Base-by-base conservation (phyloP, 2,797 vertebrate genomes). In the Neosilurus mollespiculum region DNA sequence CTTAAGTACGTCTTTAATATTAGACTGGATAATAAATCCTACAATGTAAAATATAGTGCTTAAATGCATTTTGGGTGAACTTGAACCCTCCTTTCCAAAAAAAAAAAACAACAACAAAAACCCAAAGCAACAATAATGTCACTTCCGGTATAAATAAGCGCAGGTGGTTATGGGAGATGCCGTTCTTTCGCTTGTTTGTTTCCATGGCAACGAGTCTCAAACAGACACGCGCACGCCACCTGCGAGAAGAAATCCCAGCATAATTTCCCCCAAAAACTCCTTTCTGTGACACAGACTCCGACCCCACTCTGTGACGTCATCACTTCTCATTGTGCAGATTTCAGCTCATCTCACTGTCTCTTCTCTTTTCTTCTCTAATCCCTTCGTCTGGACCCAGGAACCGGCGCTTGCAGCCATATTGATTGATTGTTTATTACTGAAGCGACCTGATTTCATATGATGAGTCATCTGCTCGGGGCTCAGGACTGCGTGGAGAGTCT, bases 401-500 rank as follows among this genome's bases (percentile, higher is more conserved):
- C 43, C 43, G 43, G 43, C 4, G 4, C 8, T 43, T 43, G 43
- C 43, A 43, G 4, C 43, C 8, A 43, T 8, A 43, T 43, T 43
- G 4, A 43, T 43, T 43, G 4, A 43, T 43, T 43, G 30, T 30
- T 30, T 30, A 30, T 30, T 30, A 30, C 30, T 30, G 30, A 30
- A 30, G 30, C 43, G 4, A 43, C 6, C 37, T 43, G 37, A 43
- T 9, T 49, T 10, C 9, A 22, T 14, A 11, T 15, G 16, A 98
- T 98, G 97, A 93, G 92, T 18, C 87, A 94, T 77, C 89, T 96
- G 22, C 83, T 97, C 82, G 96, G 96, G 62, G 92, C 93, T 49
- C 94, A 89, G 86, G 93, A 93, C 87, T 96, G 95, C 78, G 95
- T 97, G 83, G 96, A 97, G 53, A 96, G 94, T 81, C 93, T 98